Percentiles rank a stretch among this genome's conserved stretches.
Evolutionary conservation across 2,113 vertebrate species (phyloP).

Genomic region (Tetraodon nigroviridis): DNA sequence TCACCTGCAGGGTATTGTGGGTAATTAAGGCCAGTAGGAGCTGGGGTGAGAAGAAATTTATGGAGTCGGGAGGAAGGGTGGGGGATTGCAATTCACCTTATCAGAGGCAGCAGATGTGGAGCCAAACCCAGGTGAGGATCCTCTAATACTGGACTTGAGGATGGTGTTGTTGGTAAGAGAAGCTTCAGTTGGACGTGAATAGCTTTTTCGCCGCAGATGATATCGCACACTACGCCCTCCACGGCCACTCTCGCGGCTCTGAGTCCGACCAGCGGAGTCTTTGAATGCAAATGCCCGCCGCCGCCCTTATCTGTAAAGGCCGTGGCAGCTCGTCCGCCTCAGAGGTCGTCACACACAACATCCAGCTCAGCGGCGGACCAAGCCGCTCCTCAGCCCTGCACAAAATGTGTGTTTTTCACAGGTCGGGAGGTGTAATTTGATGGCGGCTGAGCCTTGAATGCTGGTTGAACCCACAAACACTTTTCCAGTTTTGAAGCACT

Average conservation of each 20-base stretch:
- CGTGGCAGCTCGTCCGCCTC: background rate
- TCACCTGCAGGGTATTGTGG: constrained; percentile 53
- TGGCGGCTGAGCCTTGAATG: background rate
- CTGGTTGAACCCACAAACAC: constrained; percentile 8
- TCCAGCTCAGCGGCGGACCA: background rate
- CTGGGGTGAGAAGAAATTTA: constrained; percentile 25
- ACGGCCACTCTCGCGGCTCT: background rate
- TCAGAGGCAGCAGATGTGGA: constrained; percentile 51
- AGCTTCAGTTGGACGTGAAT: constrained; percentile 24
- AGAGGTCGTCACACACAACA: constrained; percentile 2
- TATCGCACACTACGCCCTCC: constrained; percentile 25
- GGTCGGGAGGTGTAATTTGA: constrained; percentile 8
- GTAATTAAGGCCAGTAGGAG: constrained; percentile 50
- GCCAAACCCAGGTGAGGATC: constrained; percentile 33
- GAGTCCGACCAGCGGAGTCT: constrained; percentile 6
- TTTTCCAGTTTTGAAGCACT: background rate
- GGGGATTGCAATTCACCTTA: constrained; percentile 46
- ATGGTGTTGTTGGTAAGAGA: constrained; percentile 18
- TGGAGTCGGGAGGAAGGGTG: background rate
- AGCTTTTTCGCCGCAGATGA: constrained; percentile 33
- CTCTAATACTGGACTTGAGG: constrained; percentile 34
- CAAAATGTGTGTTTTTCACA: background rate
- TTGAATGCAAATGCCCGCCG: constrained; percentile 25
- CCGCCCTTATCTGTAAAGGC: constrained; percentile 11
- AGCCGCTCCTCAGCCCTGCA: background rate